phyloP scores from a whole-genome alignment of 2,113 vertebrate species.

The Calyptommatus sinebrachiatus region DNA sequence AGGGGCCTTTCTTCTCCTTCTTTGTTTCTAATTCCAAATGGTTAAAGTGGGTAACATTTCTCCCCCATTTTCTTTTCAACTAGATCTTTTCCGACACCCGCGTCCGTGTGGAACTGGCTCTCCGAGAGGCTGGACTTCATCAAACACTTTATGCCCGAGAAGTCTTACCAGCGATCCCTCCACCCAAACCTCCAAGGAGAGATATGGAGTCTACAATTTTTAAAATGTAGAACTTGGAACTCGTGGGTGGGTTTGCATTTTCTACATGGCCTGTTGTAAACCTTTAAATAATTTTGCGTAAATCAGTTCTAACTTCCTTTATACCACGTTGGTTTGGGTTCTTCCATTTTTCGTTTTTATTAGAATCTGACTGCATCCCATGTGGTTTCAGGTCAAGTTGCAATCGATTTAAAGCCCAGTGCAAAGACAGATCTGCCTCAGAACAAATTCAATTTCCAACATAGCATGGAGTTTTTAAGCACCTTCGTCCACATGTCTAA shows the following conservation, averaged over 20 bases:
- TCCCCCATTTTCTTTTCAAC: conserved; percentile 53
- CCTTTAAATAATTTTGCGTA: neutral
- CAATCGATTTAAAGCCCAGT: too few species aligned
- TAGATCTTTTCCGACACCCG: conserved; percentile 91
- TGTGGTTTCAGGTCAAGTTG: too few species aligned
- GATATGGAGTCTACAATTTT: conserved; percentile 81
- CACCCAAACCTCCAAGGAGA: conserved; percentile 81
- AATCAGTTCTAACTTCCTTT: neutral
- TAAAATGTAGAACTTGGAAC: conserved; percentile 51
- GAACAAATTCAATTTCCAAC: too few species aligned
- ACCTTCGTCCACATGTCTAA: too few species aligned
- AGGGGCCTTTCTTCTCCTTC: too few species aligned
- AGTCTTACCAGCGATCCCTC: conserved; percentile 79
- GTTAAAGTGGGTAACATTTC: conserved; percentile 7
- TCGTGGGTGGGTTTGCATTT: neutral
- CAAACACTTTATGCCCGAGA: conserved; percentile 81
- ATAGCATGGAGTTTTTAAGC: too few species aligned
- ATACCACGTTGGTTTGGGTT: too few species aligned
- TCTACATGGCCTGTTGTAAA: neutral
- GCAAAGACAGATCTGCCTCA: too few species aligned
- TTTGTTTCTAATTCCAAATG: neutral
- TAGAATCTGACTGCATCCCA: too few species aligned
- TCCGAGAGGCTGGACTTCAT: conserved; percentile 87
- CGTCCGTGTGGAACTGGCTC: conserved; percentile 84
- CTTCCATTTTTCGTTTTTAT: too few species aligned